Evolutionary conservation across 2,113 vertebrate species (phyloP), one percentile per base, ranked within the genome.

Genomic region (Pteropus alecto): DNA sequence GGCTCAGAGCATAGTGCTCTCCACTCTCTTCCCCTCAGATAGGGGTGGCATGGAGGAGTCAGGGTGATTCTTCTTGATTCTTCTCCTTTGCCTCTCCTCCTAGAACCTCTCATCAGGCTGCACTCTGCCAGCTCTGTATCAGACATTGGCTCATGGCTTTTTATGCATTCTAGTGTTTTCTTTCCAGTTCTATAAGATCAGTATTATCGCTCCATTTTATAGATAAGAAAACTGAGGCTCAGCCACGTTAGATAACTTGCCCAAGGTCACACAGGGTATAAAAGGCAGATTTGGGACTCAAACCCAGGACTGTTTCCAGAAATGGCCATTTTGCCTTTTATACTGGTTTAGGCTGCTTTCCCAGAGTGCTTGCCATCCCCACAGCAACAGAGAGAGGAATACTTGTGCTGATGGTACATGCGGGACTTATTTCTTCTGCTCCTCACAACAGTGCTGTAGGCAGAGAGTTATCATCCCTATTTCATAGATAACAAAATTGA

Each of bases 151-250:
- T 86, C 35, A 2, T 24, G 87, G 87, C 61, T 43, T 87, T 74
- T 70, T 38, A 79, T 30, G 33, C 54, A 43, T 56, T 65, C 79
- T 89, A 35, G 33, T 51, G 63, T 87, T 77, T 87, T 87, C 78
- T 63, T 82, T 92, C 63, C 8, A 74, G 85, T 46, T 74, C 38
- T 87, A 26, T 24, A 46, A 60, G 73, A 51, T 79, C 22, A 41
- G 24, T 21, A 60, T 70, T 24, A 76, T 67, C 67, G 56, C 35
- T 93, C 93, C 84, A 90, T 77, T 96, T 73, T 68, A 41, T 71
- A 63, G 94, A 97, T 54, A 43, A 95, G 85, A 87, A 96, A 92
- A 97, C 95, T 63, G 94, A 97, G 96, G 58, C 38, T 79, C 46
- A 1, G 71, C 24, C 35, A 63, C 28, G 19, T 93, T 89, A 63